Conservation (phyloP, 2,888 invertebrate genomes). For the Sphecodes monilicornis region DNA sequence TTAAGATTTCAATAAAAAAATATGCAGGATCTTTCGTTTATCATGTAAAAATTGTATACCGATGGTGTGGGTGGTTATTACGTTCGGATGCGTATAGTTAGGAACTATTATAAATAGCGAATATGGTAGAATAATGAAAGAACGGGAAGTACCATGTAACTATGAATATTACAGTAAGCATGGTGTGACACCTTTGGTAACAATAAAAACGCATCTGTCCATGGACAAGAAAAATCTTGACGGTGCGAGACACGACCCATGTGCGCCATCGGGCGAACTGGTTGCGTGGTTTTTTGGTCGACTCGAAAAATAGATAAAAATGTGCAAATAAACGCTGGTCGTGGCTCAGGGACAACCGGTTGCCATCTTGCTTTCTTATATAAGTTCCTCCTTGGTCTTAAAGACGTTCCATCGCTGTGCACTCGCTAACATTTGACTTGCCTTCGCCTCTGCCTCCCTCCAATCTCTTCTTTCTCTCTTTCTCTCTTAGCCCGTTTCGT, state of each 20-base stretch:
- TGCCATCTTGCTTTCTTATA: slow-evolving; percentile 84
- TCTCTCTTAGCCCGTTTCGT: not conserved
- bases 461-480: slow-evolving; percentile 35
- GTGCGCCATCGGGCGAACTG: slow-evolving; percentile 70
- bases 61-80: not conserved
- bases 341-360: slow-evolving; percentile 84
- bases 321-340: slow-evolving; percentile 83
- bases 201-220: slow-evolving; percentile 48
- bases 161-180: slow-evolving; percentile 32
- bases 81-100: not conserved
- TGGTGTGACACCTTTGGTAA: slow-evolving; percentile 42
- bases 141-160: slow-evolving; percentile 17
- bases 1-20: no score
- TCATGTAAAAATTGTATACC: not conserved
- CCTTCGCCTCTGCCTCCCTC: slow-evolving; percentile 63
- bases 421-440: slow-evolving; percentile 75
- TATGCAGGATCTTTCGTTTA: not conserved
- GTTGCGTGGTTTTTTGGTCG: slow-evolving; percentile 74
- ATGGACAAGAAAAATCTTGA: slow-evolving; percentile 65
- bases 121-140: not conserved
- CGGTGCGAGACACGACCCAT: slow-evolving; percentile 58
- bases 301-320: slow-evolving; percentile 83
- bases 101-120: not conserved
- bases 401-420: slow-evolving; percentile 77
- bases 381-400: slow-evolving; percentile 81